These are phyloP conservation scores for Drosophila aff. DNA, from an alignment of 1,140 invertebrate species.

Conservation along the genomic window DNA sequence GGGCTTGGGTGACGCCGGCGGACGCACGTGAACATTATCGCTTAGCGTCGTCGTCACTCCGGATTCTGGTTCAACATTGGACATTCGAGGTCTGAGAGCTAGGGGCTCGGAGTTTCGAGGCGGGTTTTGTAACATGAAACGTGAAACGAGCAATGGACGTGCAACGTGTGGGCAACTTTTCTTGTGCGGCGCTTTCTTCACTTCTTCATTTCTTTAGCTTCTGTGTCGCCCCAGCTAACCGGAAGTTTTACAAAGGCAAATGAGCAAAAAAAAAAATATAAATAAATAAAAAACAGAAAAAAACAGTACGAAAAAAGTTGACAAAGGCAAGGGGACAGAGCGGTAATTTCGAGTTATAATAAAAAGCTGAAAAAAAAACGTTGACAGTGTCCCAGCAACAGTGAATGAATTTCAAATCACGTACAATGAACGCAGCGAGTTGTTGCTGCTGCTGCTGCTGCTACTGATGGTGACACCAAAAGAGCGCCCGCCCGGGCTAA, in stretches of 20 bases:
- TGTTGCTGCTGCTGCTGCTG: constrained; percentile 42
- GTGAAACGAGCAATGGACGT: constrained; percentile 60
- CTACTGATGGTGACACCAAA: constrained; percentile 62
- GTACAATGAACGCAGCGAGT: constrained; percentile 63
- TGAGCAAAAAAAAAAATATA: constrained; percentile 64
- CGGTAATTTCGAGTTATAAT: constrained; percentile 59
- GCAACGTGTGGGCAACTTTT: constrained; percentile 69
- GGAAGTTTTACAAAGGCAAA: constrained; percentile 82
- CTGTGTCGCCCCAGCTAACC: constrained; percentile 64
- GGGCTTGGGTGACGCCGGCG: constrained; percentile 49
- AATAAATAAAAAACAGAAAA: constrained; percentile 17
- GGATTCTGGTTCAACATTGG: constrained; percentile 10
- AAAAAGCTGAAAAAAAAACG: constrained; percentile 42
- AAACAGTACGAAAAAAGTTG: constrained; percentile 49
- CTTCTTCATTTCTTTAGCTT: constrained; percentile 24
- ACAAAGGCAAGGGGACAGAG: constrained; percentile 37
- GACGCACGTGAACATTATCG: constrained; percentile 69
- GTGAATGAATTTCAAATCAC: constrained; percentile 81
- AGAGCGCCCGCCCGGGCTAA: constrained; percentile 61
- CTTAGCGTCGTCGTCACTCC: constrained; percentile 11
- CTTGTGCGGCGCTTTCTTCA: constrained; percentile 37
- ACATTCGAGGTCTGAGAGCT: constrained; percentile 6
- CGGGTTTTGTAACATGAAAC: constrained; percentile 70
- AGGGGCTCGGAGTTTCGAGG: constrained; percentile 15
- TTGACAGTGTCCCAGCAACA: constrained; percentile 59